Base-by-base conservation (phyloP, 2,113 vertebrate genomes). In the Marcusenius ussheri region DNA sequence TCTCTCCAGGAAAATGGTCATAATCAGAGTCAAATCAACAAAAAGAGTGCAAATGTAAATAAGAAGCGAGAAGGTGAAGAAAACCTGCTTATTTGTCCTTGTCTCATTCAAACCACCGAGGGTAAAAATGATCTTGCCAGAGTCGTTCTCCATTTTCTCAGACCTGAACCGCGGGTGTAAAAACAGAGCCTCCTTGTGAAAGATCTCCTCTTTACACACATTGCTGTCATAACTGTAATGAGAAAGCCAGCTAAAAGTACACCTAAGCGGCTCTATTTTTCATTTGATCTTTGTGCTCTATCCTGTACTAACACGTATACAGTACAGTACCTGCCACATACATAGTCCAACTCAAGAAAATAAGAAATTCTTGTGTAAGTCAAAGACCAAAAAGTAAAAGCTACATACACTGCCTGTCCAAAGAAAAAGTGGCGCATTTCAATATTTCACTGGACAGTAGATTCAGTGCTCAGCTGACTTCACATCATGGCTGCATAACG, bases 41-140 rank as follows among this genome's bases (percentile, higher is more conserved):
- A 89, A 51, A 42, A 89, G 88, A 39, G 62, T 89, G 42, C 49
- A 50, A 42, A 83, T 56, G 49, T 83, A 89, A 42, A 80, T 10
- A 39, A 83, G 88, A 50, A 89, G 70, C 31, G 88, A 83, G 27
- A 89, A 89, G 47, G 70, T 8, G 24, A 89, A 89, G 27, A 50
- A 83, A 15, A 89, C 10, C 15, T 51, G 13, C 35, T 89, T 80
- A 17, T 35, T 77, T 83, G 66, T 31, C 88, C 31, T 83, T 51
- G 83, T 84, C 19, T 84, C 39, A 8, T 84, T 84, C 9, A 84
- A 24, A 45, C 83, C 39, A 21, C 83, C 1, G 45, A 84, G 83
- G 9, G 39, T 45, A 8, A 84, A 84, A 84, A 84, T 84, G 35
- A 84, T 84, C 62, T 70, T 27, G n/a, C 62, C 62, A 11, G 62